Conservation (phyloP, 2,888 invertebrate genomes). For the Nysson spinosus region DNA sequence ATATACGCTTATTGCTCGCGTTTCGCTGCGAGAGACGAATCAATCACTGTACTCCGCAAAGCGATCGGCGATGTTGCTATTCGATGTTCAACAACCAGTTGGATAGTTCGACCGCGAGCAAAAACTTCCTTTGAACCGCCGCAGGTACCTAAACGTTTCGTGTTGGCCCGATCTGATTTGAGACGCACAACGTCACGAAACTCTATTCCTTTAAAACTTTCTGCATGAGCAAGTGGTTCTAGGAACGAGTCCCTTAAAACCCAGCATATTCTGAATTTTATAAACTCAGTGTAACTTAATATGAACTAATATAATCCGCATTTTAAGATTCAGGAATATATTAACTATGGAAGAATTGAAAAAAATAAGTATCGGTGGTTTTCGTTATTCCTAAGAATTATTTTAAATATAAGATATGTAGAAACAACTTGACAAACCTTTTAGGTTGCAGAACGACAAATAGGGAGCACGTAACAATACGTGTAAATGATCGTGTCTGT, state of each 20-base stretch:
- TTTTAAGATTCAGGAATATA: too few species aligned
- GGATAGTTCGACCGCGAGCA: constrained; percentile 32
- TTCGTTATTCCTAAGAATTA: too few species aligned
- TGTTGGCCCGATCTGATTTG: constrained; percentile 23
- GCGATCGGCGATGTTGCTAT: constrained; percentile 54
- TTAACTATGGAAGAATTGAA: too few species aligned
- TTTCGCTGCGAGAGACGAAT: constrained; percentile 60
- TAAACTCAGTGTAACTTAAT: too few species aligned
- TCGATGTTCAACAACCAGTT: constrained; percentile 45
- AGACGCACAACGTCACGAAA: constrained; percentile 1
- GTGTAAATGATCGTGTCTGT: constrained; percentile 42
- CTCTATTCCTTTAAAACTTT: background rate
- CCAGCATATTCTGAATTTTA: too few species aligned
- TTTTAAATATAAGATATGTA: background rate
- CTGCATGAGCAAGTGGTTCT: too few species aligned
- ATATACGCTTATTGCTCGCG: constrained; percentile 42
- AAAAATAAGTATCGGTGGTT: too few species aligned
- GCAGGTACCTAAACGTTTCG: constrained; percentile 21
- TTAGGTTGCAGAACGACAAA: constrained; percentile 39
- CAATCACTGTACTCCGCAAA: constrained; percentile 56
- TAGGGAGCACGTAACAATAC: constrained; percentile 31
- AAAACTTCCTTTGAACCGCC: constrained; percentile 54
- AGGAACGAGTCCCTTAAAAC: too few species aligned
- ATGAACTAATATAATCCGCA: too few species aligned
- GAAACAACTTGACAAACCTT: constrained; percentile 39